Evolutionary conservation across 2,888 invertebrate genomes (phyloP), one percentile per base, ranked within the genome.

Genomic region (Bombyx huttoni): DNA sequence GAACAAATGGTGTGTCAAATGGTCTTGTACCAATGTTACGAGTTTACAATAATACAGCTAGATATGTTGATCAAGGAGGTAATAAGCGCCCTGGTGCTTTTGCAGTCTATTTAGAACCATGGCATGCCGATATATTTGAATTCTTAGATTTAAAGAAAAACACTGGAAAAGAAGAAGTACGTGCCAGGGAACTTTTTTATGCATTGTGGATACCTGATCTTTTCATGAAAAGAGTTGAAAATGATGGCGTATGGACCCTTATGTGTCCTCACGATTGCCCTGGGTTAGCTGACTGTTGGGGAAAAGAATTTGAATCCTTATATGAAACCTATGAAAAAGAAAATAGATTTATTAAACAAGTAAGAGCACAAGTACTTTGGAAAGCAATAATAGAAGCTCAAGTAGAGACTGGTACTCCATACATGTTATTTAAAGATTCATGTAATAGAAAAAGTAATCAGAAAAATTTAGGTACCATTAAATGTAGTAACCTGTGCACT

Each of bases 171-270:
- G 99, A 99, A 75, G 98, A 99, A 79, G 90, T 93, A 46, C 90
- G 99, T 48, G 98, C 99, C 0, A 90, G 99, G 52, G 99, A 99
- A 81, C 86, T 99, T 46, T 99, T 99, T 80, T 98, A 96, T 78
- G 99, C 96, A 0, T 78, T 99, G 34, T 99, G 99, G 99, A 96
- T 99, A 61, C 98, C 99, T 0, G 99, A 99, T 88, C 89, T 99
- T 53, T 99, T 99, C 77, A 99, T 99, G 99, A 92, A 94, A 75
- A 91, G 99, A 50, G 96, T 97, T 0, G 94, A 97, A 75, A 89
- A 89, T 2, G 91, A 98, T 78, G 93, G 87, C 57, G 89, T 91
- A 51, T 99, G 99, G 99, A 95, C 96, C 51, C 86, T 99, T 13
- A 98, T 99, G 98, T 99, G 99, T 73, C 99, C 99, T 0, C 93